These are phyloP conservation scores for Tokudaia muenninki DNA, from an alignment of 2,797 vertebrate genomes.

Conservation along the genomic window DNA sequence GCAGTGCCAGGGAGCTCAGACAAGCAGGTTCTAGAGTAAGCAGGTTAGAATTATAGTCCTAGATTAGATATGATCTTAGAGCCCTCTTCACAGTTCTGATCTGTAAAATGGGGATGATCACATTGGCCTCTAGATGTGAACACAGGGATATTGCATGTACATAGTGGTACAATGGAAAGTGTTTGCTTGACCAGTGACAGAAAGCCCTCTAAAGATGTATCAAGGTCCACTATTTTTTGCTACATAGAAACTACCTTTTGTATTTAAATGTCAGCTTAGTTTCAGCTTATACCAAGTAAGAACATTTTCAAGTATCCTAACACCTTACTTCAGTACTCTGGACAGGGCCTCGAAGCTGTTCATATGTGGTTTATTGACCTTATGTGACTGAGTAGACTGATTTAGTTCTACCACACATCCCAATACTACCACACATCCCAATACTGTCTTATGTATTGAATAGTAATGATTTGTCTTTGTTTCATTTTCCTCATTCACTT, in stretches of 20 bases:
- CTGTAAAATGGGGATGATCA: background rate
- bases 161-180: background rate
- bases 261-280: constrained; percentile 14
- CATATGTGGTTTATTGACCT: background rate
- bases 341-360: background rate
- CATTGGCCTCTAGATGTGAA: background rate
- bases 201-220: background rate
- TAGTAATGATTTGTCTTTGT: background rate
- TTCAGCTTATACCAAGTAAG: background rate
- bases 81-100: background rate
- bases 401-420: too few relatives aligned
- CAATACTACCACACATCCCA: background rate
- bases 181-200: background rate
- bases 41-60: background rate
- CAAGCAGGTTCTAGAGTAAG: background rate
- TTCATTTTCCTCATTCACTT: constrained; percentile 6
- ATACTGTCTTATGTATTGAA: background rate
- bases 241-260: background rate
- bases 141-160: background rate
- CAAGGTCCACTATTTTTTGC: background rate
- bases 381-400: background rate
- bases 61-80: background rate
- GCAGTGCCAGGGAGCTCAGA: background rate
- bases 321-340: background rate
- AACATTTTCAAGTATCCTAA: background rate